A percentile compares a stretch with the other conserved stretches of the same genome.
phyloP scores from a whole-genome alignment of 2,888 invertebrate genomes.

The Rhabditoides inermis region DNA sequence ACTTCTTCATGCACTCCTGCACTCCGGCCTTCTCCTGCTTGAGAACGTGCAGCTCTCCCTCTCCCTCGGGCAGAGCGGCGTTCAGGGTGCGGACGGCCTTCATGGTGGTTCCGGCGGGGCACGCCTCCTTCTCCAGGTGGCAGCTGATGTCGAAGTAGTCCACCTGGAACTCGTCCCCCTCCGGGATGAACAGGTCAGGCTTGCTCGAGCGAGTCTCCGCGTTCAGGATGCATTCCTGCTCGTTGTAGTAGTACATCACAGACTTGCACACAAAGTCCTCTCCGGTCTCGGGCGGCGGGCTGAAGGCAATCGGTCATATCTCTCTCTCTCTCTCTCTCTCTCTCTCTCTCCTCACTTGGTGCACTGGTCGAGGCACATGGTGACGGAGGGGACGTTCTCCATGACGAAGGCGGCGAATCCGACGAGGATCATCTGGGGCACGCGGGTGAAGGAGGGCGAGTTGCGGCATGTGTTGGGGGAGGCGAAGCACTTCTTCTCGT shows the following conservation, averaged over 20 bases:
- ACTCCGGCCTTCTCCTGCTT: constrained; percentile 32
- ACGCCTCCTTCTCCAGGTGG: constrained; percentile 42
- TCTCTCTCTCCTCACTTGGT: constrained; percentile 32
- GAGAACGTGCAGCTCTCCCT: constrained; percentile 45
- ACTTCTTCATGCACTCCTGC: constrained; percentile 34
- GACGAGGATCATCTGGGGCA: constrained; percentile 52
- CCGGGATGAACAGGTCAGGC: constrained; percentile 51
- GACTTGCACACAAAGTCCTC: constrained; percentile 51
- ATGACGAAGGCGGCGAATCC: constrained; percentile 53
- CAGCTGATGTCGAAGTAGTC: constrained; percentile 52
- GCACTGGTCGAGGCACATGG: constrained; percentile 51
- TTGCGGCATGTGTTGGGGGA: constrained; percentile 51
- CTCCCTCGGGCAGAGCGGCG: constrained; percentile 49
- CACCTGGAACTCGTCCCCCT: constrained; percentile 45
- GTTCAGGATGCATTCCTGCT: constrained; percentile 52
- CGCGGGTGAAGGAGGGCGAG: constrained; percentile 47
- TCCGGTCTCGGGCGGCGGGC: constrained; percentile 51
- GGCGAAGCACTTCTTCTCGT: constrained; percentile 52
- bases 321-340: background rate
- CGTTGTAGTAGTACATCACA: constrained; percentile 53
- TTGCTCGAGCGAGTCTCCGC: constrained; percentile 47
- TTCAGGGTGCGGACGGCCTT: constrained; percentile 46
- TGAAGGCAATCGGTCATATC: constrained; percentile 12
- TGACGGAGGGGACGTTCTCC: constrained; percentile 51
- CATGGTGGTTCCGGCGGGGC: constrained; percentile 40